These are phyloP conservation scores for Periphyllus acericola DNA, from an alignment of 2,888 invertebrate genomes.

Conservation along the genomic window DNA sequence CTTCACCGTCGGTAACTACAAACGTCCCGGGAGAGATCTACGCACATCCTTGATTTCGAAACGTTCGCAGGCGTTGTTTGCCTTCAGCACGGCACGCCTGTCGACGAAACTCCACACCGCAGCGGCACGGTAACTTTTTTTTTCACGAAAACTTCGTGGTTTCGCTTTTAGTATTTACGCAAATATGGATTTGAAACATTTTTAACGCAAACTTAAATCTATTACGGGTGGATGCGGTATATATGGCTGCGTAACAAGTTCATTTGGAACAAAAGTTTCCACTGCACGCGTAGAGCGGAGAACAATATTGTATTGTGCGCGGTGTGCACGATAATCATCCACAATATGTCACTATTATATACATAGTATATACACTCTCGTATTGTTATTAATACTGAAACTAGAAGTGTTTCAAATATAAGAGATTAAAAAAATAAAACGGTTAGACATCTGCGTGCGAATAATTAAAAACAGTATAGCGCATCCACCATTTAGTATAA, in stretches of 20 bases:
- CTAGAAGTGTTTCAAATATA: too few relatives aligned
- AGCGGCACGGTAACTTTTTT: not conserved
- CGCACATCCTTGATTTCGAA: conserved; percentile 28
- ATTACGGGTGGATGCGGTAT: not conserved
- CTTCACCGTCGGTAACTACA: not conserved
- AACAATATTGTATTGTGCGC: too few relatives aligned
- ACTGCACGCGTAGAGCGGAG: too few relatives aligned
- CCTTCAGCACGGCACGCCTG: not conserved
- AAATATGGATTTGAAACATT: conserved; percentile 1
- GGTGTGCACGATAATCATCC: too few relatives aligned
- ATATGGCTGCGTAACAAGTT: not conserved
- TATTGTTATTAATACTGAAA: too few relatives aligned
- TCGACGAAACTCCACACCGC: not conserved
- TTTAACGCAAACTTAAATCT: conserved; percentile 8
- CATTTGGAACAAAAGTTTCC: not conserved
- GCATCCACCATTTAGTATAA: too few relatives aligned
- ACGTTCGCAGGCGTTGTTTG: not conserved
- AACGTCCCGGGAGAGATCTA: conserved; percentile 8
- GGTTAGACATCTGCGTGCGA: too few relatives aligned
- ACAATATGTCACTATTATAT: too few relatives aligned
- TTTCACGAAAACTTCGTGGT: conserved; percentile 11
- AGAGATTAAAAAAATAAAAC: too few relatives aligned
- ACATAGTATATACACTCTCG: too few relatives aligned
- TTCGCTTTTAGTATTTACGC: not conserved
- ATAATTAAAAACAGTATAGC: too few relatives aligned